These are phyloP conservation scores for Zalophus californianus DNA, from an alignment of 2,797 vertebrate genomes.

Conservation along the genomic window DNA sequence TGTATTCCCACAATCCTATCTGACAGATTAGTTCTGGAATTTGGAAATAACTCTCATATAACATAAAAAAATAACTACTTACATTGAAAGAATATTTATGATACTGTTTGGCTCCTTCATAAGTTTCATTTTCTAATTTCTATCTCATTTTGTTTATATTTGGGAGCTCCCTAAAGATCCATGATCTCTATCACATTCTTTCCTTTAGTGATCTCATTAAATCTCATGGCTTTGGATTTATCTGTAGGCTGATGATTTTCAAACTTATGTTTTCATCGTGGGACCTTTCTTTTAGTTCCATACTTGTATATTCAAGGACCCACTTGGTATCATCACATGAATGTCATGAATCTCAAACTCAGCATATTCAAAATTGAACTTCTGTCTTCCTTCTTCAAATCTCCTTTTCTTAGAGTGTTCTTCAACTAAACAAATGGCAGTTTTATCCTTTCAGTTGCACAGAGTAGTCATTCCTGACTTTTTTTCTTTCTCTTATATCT, in stretches of 20 bases:
- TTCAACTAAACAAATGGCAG: neutral
- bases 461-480: neutral
- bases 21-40: slow-evolving; percentile 47
- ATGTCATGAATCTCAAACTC: slow-evolving; percentile 16
- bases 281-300: neutral
- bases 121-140: slow-evolving; percentile 27
- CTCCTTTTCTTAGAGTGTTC: neutral
- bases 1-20: neutral
- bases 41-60: neutral
- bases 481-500: neutral
- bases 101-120: neutral
- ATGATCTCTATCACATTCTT: neutral
- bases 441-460: slow-evolving; percentile 42
- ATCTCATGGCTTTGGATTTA: slow-evolving; percentile 40
- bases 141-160: neutral
- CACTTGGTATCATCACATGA: neutral
- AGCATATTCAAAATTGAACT: slow-evolving; percentile 33
- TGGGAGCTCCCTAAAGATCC: neutral
- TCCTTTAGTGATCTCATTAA: neutral
- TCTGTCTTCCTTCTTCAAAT: slow-evolving; percentile 35
- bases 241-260: neutral
- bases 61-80: slow-evolving; percentile 7
- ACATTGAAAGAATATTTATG: slow-evolving; percentile 35
- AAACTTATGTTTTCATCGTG: slow-evolving; percentile 2
- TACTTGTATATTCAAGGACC: neutral